Base-by-base conservation (phyloP, 2,797 vertebrate genomes). In the Erethizon dorsatum region DNA sequence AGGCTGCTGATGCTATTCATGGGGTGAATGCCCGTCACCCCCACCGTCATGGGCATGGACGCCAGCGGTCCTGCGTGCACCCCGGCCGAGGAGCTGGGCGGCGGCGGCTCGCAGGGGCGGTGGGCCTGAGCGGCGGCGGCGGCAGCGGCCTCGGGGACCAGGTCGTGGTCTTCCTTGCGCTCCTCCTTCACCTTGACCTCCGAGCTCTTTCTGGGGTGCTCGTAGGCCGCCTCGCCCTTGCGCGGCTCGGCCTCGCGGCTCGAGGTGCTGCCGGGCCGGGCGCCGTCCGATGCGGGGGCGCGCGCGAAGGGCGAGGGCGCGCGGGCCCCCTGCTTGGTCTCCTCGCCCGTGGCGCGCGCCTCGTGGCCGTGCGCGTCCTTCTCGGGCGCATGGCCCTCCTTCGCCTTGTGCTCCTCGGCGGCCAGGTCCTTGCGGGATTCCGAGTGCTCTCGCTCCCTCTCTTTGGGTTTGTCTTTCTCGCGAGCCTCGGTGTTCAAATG, bases 131-230 rank as follows among this genome's bases (percentile, higher is more conserved):
- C 24, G 15, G 28, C 45, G 12, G 50, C 41, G 41, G 47, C 97
- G 97, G 99, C 98, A 94, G 99, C 99, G 1, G 52, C 98, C 96
- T 99, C 99, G 0, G 98, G 61, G 0, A 98, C 97, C 94, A 98
- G 98, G 28, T 99, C 99, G 2, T 99, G 99, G 85, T 99, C 99
- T 98, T 99, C 99, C 97, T 99, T 99, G 92, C 99, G 98, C 97
- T 99, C 99, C 98, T 99, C 99, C 98, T 99, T 99, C 96, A 99
- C 99, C 98, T 99, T 99, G 93, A 99, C 99, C 98, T 99, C 99
- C 0, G 94, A 98, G 98, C 96, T 99, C 99, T 99, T 99, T 98
- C 99, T 99, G 94, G 99, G 99, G 97, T 99, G 99, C 17, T 99
- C 99, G 0, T 99, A 98, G 33, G 98, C 97, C 0, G 99, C 98